Conservation (phyloP, 2,113 vertebrate species). For the Suricata suricatta region DNA sequence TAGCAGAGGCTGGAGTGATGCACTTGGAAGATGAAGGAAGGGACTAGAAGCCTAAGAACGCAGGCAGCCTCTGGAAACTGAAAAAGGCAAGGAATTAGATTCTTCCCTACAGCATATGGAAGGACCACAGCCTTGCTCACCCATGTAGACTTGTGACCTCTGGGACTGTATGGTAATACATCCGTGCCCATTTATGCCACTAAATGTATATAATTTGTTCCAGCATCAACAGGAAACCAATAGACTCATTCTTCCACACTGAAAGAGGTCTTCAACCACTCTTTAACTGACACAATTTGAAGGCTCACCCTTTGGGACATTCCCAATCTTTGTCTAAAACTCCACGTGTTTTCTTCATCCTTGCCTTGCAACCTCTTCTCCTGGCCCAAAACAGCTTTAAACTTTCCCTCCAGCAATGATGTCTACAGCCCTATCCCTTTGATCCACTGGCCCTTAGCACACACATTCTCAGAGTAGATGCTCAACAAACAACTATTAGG, state of each 20-base stretch:
- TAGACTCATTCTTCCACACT: neutral
- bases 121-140: neutral
- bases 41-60: neutral
- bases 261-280: constrained; percentile 6
- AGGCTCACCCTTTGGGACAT: neutral
- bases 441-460: neutral
- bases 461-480: neutral
- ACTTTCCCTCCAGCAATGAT: neutral
- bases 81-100: neutral
- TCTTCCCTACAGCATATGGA: neutral
- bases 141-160: neutral
- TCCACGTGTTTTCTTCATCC: neutral
- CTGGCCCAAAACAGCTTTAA: neutral
- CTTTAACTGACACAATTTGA: neutral
- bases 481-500: neutral
- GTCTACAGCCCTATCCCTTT: neutral
- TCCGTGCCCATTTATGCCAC: neutral
- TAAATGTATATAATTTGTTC: neutral
- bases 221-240: neutral
- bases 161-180: neutral
- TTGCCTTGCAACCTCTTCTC: neutral
- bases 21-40: neutral
- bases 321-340: neutral
- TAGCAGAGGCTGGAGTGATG: neutral
- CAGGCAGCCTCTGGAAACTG: neutral